phyloP scores from a whole-genome alignment of 1,140 invertebrate species.

The Drosophila santomea region DNA sequence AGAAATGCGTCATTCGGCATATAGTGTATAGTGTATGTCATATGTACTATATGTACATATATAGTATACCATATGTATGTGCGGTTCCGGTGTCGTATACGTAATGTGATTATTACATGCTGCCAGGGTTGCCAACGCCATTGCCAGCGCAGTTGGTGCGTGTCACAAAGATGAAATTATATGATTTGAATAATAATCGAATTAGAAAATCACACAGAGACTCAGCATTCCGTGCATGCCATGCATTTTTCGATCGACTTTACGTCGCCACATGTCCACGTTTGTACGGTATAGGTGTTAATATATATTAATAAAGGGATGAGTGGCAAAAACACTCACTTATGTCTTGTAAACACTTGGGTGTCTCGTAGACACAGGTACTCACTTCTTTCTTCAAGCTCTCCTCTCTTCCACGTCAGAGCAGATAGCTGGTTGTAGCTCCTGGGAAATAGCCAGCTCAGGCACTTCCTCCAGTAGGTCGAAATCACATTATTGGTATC shows the following conservation, averaged over 20 bases:
- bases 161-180: constrained; percentile 68
- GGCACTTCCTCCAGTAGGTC: too few species aligned
- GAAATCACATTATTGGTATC: too few species aligned
- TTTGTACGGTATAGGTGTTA: too few species aligned
- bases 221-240: constrained; percentile 8
- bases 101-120: constrained; percentile 75
- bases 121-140: constrained; percentile 36
- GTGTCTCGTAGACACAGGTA: too few species aligned
- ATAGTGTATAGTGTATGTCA: too few species aligned
- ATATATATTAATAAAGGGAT: neutral
- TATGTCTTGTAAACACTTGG: too few species aligned
- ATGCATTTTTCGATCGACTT: constrained; percentile 18
- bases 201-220: constrained; percentile 74
- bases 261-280: neutral
- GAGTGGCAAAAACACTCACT: too few species aligned
- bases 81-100: constrained; percentile 51
- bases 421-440: too few species aligned
- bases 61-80: neutral
- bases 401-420: too few species aligned
- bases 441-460: too few species aligned
- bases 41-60: too few species aligned
- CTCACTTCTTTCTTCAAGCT: too few species aligned
- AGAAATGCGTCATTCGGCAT: constrained; percentile 2
- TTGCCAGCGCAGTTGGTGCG: constrained; percentile 16
- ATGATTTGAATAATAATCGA: constrained; percentile 83